A percentile compares a stretch with the other conserved stretches of the same genome.
phyloP scores from a whole-genome alignment of 2,888 invertebrate genomes.

The Cryptocephalus primarius region DNA sequence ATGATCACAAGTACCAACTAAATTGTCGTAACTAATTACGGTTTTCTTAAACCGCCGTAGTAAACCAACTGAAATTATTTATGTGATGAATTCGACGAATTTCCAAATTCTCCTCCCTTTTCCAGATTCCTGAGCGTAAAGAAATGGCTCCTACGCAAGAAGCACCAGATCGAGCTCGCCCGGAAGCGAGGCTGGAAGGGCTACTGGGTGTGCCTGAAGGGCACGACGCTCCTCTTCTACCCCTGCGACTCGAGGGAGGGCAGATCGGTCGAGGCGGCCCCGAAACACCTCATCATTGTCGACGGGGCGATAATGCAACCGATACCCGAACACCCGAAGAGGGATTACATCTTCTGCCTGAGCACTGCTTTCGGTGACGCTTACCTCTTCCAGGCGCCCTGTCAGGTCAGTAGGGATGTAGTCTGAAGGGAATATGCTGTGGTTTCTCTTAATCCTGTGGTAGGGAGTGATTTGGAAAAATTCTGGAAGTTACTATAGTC shows the following conservation, averaged over 20 bases:
- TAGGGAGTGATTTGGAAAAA: too few species aligned
- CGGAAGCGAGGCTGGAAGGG: conserved; percentile 96
- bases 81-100: too few species aligned
- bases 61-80: too few species aligned
- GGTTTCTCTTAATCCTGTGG: too few species aligned
- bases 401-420: conserved; percentile 53
- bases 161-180: conserved; percentile 92
- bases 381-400: conserved; percentile 88
- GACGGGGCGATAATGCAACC: conserved; percentile 97
- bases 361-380: conserved; percentile 98
- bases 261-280: conserved; percentile 82
- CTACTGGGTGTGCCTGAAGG: conserved; percentile 97
- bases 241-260: conserved; percentile 89
- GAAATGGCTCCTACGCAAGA: conserved; percentile 94
- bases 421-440: too few species aligned
- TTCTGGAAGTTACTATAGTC: too few species aligned
- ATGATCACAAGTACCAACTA: too few species aligned
- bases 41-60: too few species aligned
- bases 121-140: conserved; percentile 91
- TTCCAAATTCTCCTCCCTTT: conserved; percentile 3
- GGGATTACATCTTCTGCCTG: conserved; percentile 95
- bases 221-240: conserved; percentile 91
- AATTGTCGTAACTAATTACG: too few species aligned
- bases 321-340: conserved; percentile 96
- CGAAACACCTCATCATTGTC: conserved; percentile 90